Evolutionary conservation across 2,888 invertebrate genomes (phyloP).

Genomic region (Drosophila multiciliata): DNA sequence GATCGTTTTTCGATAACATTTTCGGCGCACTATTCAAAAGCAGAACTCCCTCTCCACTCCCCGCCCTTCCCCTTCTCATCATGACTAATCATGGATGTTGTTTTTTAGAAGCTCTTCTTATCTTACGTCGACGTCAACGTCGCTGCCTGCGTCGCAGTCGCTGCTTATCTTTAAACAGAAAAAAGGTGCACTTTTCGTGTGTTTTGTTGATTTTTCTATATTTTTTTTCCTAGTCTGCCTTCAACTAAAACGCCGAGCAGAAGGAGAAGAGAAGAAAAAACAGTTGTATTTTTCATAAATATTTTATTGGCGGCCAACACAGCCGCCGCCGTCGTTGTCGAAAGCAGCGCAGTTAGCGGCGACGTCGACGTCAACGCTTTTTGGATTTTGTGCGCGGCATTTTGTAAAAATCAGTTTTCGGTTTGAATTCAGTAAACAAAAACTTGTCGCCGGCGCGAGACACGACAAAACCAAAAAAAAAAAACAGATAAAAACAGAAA

Average conservation of each 20-base stretch:
- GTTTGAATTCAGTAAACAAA: conserved; percentile 83
- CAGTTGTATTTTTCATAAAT: conserved; percentile 67
- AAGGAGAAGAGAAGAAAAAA: conserved; percentile 6
- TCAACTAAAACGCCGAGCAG: conserved; percentile 29
- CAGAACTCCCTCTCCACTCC: too few relatives aligned
- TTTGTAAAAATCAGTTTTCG: conserved; percentile 73
- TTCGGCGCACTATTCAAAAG: conserved; percentile 1
- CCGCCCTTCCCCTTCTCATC: not conserved
- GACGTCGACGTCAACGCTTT: conserved; percentile 31
- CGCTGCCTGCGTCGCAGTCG: conserved; percentile 32
- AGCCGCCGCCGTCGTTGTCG: conserved; percentile 2
- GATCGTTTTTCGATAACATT: conserved; percentile 48
- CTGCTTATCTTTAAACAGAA: conserved; percentile 47
- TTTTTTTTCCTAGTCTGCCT: conserved; percentile 13
- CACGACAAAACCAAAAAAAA: conserved; percentile 54
- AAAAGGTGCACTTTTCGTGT: conserved; percentile 22
- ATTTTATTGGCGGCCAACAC: conserved; percentile 59
- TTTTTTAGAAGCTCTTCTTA: conserved; percentile 26
- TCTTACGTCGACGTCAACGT: conserved; percentile 44
- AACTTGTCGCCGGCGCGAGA: conserved; percentile 83
- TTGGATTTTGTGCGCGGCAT: conserved; percentile 65
- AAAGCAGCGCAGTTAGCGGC: conserved; percentile 15
- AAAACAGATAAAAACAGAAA: conserved; percentile 15
- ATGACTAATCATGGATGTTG: conserved; percentile 31
- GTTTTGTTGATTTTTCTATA: not conserved